Percentiles rank a stretch among this genome's conserved stretches.
Evolutionary conservation across 2,888 invertebrate species (phyloP).

Genomic region (Drosophila barbarae): DNA sequence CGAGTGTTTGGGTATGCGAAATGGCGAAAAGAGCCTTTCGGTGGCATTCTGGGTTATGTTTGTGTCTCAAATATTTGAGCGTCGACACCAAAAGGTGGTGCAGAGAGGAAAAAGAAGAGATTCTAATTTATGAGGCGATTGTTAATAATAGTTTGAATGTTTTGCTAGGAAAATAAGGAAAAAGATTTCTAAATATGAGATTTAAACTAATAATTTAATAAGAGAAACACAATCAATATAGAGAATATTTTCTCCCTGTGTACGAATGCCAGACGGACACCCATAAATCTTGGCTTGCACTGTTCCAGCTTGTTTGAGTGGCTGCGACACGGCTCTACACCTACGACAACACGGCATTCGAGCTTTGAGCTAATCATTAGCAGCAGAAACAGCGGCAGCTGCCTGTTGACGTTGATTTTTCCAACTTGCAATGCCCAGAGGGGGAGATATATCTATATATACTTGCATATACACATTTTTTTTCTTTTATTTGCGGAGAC

Average conservation of each 20-base stretch:
- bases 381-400: constrained; percentile 34
- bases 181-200: background rate
- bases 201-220: no score
- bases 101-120: constrained; percentile 1
- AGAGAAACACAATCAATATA: background rate
- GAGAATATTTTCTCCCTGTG: background rate
- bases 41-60: constrained; percentile 52
- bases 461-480: background rate
- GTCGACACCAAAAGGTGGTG: constrained; percentile 39
- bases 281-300: constrained; percentile 57
- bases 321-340: constrained; percentile 50
- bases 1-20: constrained; percentile 5
- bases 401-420: constrained; percentile 49
- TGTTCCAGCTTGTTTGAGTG: constrained; percentile 30
- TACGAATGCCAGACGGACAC: constrained; percentile 39
- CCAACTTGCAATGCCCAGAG: constrained; percentile 50
- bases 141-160: no score
- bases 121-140: no score
- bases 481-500: constrained; percentile 12
- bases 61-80: constrained; percentile 52
- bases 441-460: constrained; percentile 43
- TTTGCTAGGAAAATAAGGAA: no score
- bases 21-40: constrained; percentile 9
- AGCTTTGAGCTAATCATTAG: constrained; percentile 56
- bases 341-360: constrained; percentile 45